These are phyloP conservation scores for Cepaea nemoralis DNA, from an alignment of 1,140 invertebrate genomes.

Conservation along the genomic window DNA sequence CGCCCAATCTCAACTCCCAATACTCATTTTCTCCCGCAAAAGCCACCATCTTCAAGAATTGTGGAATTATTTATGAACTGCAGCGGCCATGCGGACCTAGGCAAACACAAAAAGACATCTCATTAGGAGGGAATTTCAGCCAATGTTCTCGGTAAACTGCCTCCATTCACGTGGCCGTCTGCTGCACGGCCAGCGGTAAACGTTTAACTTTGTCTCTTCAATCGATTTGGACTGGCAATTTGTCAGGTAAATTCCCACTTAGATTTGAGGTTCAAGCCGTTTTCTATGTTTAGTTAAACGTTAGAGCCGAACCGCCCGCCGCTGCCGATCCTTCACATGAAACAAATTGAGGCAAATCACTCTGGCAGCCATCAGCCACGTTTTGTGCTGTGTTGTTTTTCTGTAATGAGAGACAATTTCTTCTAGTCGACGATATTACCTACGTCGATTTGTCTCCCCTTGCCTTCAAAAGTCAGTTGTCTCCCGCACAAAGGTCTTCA, in stretches of 20 bases:
- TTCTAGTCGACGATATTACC: background rate
- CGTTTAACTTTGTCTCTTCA: background rate
- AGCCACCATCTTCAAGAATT: no score
- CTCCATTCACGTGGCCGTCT: background rate
- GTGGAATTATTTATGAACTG: background rate
- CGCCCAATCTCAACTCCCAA: no score
- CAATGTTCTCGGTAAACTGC: background rate
- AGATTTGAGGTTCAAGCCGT: background rate
- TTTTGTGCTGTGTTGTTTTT: background rate
- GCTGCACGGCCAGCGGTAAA: background rate
- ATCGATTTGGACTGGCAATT: background rate
- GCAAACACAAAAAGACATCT: background rate
- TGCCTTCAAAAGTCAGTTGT: background rate
- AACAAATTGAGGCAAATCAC: background rate
- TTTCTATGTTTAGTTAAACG: constrained; percentile 13
- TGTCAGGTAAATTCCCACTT: background rate
- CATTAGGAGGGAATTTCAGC: background rate
- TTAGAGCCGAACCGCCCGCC: background rate
- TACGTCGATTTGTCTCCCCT: background rate
- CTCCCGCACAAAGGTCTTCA: background rate
- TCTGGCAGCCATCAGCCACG: background rate
- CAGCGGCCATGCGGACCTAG: background rate
- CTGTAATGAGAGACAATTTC: background rate
- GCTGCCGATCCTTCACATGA: background rate
- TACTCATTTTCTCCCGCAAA: no score